Conservation (phyloP, 2,797 vertebrate species). For the Apodemus agrarius region DNA sequence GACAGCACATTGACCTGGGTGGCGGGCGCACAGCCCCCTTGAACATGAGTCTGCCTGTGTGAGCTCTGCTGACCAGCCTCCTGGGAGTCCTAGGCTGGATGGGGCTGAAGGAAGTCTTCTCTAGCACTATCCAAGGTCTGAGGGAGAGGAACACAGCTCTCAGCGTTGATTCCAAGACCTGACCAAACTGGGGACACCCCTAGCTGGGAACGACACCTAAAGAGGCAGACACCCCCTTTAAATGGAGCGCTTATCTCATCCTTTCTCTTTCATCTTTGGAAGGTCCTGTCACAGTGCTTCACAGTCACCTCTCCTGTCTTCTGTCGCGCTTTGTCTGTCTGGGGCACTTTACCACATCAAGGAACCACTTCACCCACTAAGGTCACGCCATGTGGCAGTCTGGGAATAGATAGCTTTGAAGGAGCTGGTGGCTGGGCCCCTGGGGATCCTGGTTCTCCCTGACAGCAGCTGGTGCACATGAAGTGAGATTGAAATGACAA, state of each 20-base stretch:
- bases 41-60: rapidly evolving
- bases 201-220: neutral
- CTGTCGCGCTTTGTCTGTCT: neutral
- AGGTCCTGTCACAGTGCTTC: neutral
- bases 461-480: neutral
- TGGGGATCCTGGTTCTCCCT: neutral
- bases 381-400: neutral
- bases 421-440: neutral
- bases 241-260: neutral
- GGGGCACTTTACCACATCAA: neutral
- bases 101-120: neutral
- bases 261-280: neutral
- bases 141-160: neutral
- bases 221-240: neutral
- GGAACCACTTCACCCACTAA: neutral
- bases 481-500: neutral
- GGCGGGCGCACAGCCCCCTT: neutral
- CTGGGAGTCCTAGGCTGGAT: neutral
- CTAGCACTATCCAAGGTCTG: neutral
- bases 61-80: no score
- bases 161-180: neutral
- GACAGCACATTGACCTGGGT: neutral
- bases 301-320: neutral
- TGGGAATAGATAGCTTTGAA: neutral
- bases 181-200: neutral